These are phyloP conservation scores for Atractosteus spatula DNA, from an alignment of 2,113 vertebrate genomes.

Conservation along the genomic window DNA sequence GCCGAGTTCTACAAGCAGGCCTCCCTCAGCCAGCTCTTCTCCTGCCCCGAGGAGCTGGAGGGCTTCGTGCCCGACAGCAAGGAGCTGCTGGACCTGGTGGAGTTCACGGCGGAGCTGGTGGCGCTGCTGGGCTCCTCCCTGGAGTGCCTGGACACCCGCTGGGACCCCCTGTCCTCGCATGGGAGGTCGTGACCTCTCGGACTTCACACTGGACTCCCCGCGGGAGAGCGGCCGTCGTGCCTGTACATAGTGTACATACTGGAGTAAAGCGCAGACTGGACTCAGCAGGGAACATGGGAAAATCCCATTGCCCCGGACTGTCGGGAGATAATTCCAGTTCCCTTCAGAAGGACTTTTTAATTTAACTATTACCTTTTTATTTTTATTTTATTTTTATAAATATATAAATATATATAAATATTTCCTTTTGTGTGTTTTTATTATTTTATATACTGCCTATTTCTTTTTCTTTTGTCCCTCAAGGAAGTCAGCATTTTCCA, in stretches of 20 bases:
- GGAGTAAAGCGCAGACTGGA: slow-evolving; percentile 12
- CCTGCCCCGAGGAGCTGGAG: slow-evolving; percentile 83
- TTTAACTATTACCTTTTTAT: slow-evolving; percentile 69
- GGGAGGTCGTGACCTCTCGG: slow-evolving; percentile 42
- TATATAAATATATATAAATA: slow-evolving; percentile 61
- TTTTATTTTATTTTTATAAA: slow-evolving; percentile 66
- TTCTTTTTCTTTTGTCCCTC: slow-evolving; percentile 18
- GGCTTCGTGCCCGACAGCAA: slow-evolving; percentile 87
- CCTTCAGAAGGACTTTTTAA: slow-evolving; percentile 71
- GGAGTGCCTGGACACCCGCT: slow-evolving; percentile 75
- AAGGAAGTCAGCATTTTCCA: slow-evolving; percentile 40
- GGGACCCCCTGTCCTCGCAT: slow-evolving; percentile 38
- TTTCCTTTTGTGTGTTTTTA: slow-evolving; percentile 29
- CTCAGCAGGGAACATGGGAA: neutral
- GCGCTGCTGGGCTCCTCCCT: slow-evolving; percentile 83
- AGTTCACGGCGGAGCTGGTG: slow-evolving; percentile 85
- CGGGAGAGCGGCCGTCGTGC: neutral
- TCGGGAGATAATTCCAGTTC: slow-evolving; percentile 36
- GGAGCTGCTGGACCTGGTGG: slow-evolving; percentile 88
- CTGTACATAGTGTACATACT: slow-evolving; percentile 48
- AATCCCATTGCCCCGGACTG: slow-evolving; percentile 14
- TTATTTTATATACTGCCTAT: slow-evolving; percentile 40
- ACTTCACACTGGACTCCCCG: neutral
- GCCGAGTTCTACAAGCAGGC: slow-evolving; percentile 90
- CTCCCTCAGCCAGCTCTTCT: slow-evolving; percentile 86